Percentiles rank a stretch among this genome's conserved stretches.
Conservation (phyloP, 2,888 invertebrate species). For the Dryobota labecula region DNA sequence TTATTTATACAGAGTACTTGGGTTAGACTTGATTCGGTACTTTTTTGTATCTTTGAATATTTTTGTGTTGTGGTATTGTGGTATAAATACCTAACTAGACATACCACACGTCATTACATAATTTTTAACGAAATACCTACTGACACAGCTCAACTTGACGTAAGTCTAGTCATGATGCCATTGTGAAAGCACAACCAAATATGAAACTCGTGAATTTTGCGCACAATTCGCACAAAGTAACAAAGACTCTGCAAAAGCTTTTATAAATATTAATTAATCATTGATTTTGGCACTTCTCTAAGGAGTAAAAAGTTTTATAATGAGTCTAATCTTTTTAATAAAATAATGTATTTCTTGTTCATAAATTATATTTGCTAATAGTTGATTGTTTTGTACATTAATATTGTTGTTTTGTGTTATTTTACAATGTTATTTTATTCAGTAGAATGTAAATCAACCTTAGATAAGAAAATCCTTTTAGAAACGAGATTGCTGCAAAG, state of each 20-base stretch:
- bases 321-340: constrained; percentile 31
- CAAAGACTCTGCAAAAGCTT: constrained; percentile 25
- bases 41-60: constrained; percentile 1
- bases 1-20: constrained; percentile 27
- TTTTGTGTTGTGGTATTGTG: constrained; percentile 7
- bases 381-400: constrained; percentile 58
- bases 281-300: constrained; percentile 55
- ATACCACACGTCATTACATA: constrained; percentile 9
- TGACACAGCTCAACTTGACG: constrained; percentile 64
- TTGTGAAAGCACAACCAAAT: constrained; percentile 69
- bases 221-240: constrained; percentile 66
- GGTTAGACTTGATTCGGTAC: constrained; percentile 38
- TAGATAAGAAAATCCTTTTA: constrained; percentile 36
- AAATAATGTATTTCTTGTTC: constrained; percentile 36
- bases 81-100: neutral
- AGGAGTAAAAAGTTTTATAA: constrained; percentile 47
- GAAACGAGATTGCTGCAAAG: constrained; percentile 18
- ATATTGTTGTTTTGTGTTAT: constrained; percentile 60
- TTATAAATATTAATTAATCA: constrained; percentile 37
- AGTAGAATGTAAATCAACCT: constrained; percentile 44
- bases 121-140: constrained; percentile 12
- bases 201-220: constrained; percentile 34
- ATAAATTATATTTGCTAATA: constrained; percentile 42
- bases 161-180: constrained; percentile 77
- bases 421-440: constrained; percentile 54